Evolutionary conservation across 2,113 vertebrate species (phyloP).

Genomic region (Lonchura striata): DNA sequence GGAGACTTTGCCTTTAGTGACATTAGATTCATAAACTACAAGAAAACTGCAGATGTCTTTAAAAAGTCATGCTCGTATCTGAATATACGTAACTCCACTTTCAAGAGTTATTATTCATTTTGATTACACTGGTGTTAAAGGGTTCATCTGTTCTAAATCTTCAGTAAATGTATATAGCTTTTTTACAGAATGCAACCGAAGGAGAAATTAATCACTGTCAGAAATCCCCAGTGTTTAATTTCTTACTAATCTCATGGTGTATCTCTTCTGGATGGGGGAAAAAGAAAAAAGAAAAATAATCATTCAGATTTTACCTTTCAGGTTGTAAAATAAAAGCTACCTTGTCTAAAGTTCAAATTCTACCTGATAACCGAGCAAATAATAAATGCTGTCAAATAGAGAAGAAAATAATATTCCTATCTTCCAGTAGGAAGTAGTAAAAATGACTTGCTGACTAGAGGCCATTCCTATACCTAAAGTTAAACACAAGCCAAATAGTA

Average conservation of each 20-base stretch:
- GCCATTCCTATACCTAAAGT: neutral
- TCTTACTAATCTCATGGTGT: neutral
- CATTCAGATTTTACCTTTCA: neutral
- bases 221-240: neutral
- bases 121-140: conserved; percentile 4
- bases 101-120: neutral
- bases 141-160: conserved; percentile 29
- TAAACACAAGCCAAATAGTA: neutral
- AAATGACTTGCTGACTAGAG: neutral
- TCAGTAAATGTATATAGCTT: neutral
- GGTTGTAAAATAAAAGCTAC: neutral
- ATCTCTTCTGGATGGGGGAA: neutral
- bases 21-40: neutral
- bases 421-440: neutral
- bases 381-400: neutral
- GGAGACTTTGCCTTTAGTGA: neutral
- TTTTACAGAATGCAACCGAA: neutral
- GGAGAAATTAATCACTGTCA: neutral
- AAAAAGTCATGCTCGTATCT: neutral
- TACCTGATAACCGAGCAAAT: neutral
- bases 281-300: neutral
- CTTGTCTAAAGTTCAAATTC: neutral
- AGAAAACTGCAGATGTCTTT: neutral
- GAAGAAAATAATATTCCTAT: neutral
- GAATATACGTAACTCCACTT: neutral